Evolutionary conservation across 2,888 invertebrate species (phyloP).

Genomic region (Mythimna lalbum): DNA sequence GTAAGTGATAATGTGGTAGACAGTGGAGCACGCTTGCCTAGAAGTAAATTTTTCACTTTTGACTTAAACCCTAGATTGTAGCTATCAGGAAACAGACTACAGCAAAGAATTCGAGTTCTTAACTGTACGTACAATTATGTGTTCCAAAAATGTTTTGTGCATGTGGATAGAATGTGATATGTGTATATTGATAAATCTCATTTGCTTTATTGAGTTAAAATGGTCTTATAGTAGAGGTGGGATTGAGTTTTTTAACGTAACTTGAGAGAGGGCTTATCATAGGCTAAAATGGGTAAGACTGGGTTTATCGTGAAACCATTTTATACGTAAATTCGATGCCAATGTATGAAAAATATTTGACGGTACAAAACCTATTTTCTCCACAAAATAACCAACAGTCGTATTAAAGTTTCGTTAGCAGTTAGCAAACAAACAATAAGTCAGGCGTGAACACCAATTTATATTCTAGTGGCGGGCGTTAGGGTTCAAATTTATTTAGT

Average conservation of each 20-base stretch:
- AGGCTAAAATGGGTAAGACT: too few species aligned
- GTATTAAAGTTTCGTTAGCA: conserved; percentile 57
- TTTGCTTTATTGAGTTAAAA: background rate
- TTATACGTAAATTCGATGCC: background rate
- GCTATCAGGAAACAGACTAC: too few species aligned
- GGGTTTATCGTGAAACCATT: too few species aligned
- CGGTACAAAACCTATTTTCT: conserved; percentile 19
- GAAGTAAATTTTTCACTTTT: too few species aligned
- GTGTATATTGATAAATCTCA: too few species aligned
- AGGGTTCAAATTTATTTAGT: conserved; percentile 75
- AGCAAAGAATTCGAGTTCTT: too few species aligned
- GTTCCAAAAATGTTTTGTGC: too few species aligned
- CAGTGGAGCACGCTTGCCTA: too few species aligned
- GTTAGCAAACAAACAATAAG: conserved; percentile 65
- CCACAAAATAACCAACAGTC: conserved; percentile 60
- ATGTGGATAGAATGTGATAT: too few species aligned
- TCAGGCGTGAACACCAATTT: conserved; percentile 45
- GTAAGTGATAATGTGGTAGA: too few species aligned
- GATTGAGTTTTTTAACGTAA: background rate
- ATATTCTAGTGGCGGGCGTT: conserved; percentile 60
- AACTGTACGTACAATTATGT: too few species aligned
- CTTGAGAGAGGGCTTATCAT: background rate
- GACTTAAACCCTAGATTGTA: too few species aligned
- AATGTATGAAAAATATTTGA: background rate
- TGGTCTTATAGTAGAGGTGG: background rate